phyloP scores from a whole-genome alignment of 2,113 vertebrate genomes.

The Colinus virginianus region DNA sequence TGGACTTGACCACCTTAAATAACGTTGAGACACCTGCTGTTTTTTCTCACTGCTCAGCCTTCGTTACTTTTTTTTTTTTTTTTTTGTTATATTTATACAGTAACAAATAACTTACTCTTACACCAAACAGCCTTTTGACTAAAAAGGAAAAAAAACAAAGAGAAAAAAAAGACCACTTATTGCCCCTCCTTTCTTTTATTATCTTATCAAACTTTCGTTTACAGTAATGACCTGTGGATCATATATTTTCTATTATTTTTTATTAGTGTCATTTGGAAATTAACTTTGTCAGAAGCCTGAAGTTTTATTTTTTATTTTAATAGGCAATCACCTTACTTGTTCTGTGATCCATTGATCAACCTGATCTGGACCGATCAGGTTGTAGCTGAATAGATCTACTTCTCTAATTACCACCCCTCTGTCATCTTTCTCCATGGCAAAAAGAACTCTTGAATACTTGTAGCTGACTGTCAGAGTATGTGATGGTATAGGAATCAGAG shows the following conservation, averaged over 20 bases:
- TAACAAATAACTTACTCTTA: not conserved
- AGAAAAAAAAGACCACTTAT: not conserved
- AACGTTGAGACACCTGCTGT: conserved; percentile 34
- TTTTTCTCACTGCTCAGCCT: not conserved
- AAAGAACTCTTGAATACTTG: not conserved
- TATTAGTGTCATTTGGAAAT: not conserved
- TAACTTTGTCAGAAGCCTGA: not conserved
- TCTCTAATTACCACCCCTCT: not conserved
- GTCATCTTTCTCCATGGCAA: not conserved
- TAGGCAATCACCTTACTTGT: accelerated
- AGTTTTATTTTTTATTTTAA: not conserved
- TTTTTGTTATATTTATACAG: not conserved
- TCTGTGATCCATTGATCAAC: not conserved
- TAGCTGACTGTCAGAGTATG: not conserved
- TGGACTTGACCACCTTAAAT: conserved; percentile 41
- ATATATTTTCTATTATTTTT: not conserved
- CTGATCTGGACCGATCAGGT: not conserved
- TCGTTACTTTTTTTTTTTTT: not conserved
- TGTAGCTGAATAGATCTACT: not conserved
- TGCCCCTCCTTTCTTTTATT: not conserved
- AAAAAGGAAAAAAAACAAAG: not conserved
- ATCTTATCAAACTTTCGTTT: not conserved
- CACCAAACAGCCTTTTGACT: not conserved
- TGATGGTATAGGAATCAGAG: not conserved
- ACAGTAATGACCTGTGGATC: not conserved